phyloP scores from a whole-genome alignment of 92 coral and sea anemone genomes.

The Ricordea florida region DNA sequence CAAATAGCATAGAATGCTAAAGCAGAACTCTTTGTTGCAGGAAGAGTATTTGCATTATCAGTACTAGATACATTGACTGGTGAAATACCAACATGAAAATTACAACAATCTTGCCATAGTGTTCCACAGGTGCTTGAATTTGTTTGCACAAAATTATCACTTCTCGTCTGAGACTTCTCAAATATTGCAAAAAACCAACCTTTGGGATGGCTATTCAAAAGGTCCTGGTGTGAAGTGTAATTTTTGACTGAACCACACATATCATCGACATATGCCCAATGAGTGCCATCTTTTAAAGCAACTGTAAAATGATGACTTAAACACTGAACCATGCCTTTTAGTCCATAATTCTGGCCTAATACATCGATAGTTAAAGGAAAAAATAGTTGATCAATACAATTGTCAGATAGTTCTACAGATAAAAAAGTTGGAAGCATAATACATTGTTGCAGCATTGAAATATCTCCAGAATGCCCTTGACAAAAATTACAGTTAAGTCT shows the following conservation, averaged over 20 bases:
- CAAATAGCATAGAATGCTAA: constrained; percentile 39
- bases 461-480: constrained; percentile 51
- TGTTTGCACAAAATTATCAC: neutral
- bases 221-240: constrained; percentile 19
- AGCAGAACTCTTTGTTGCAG: constrained; percentile 24
- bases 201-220: neutral
- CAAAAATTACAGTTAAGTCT: constrained; percentile 4
- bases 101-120: neutral
- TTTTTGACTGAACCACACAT: constrained; percentile 11
- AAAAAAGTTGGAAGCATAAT: constrained; percentile 37
- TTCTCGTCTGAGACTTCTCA: constrained; percentile 28
- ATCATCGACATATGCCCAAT: constrained; percentile 29
- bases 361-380: neutral
- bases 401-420: constrained; percentile 33
- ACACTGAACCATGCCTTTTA: constrained; percentile 38
- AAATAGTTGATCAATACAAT: constrained; percentile 1
- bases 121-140: neutral
- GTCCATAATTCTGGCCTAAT: neutral
- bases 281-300: constrained; percentile 14
- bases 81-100: neutral
- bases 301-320: constrained; percentile 40
- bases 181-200: constrained; percentile 28
- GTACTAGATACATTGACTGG: neutral
- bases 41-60: constrained; percentile 2
- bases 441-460: constrained; percentile 52